Conservation (phyloP, 37 sponge, comb jelly and placozoan species). For the Crambe crambe region DNA sequence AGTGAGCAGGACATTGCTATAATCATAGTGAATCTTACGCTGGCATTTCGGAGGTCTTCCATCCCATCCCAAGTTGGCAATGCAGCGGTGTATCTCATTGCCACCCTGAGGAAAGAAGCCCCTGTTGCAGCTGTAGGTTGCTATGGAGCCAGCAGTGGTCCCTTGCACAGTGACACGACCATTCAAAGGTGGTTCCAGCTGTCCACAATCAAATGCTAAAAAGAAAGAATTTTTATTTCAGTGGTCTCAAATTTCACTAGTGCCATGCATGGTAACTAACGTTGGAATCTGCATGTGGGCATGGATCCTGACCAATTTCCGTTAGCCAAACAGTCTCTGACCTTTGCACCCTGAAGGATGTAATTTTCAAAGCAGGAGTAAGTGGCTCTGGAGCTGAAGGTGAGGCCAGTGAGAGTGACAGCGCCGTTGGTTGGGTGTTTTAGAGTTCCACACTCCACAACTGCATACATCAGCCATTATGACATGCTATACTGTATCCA, state of each 20-base stretch:
- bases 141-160: slow-evolving; percentile 23
- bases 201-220: slow-evolving; percentile 60
- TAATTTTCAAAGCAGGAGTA: slow-evolving; percentile 1
- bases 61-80: slow-evolving; percentile 24
- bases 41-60: slow-evolving; percentile 36
- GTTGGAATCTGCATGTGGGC: slow-evolving; percentile 28
- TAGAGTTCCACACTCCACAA: neutral
- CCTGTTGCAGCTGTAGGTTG: slow-evolving; percentile 52
- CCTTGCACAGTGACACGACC: slow-evolving; percentile 37
- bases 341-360: neutral
- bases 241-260: too few species aligned
- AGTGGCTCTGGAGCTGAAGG: slow-evolving; percentile 1
- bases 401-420: neutral
- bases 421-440: slow-evolving; percentile 10
- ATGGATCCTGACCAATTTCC: slow-evolving; percentile 32
- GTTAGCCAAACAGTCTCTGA: neutral
- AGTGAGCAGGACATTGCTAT: too few species aligned
- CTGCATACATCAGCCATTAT: too few species aligned
- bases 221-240: too few species aligned
- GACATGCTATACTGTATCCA: too few species aligned
- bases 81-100: slow-evolving; percentile 24
- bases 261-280: too few species aligned
- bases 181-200: slow-evolving; percentile 22
- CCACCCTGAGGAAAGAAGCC: slow-evolving; percentile 24
- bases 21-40: too few species aligned